Evolutionary conservation across 1,140 invertebrate genomes (phyloP), one percentile per base, ranked within the genome.

Genomic region (Zeugodacus cucurbitae): DNA sequence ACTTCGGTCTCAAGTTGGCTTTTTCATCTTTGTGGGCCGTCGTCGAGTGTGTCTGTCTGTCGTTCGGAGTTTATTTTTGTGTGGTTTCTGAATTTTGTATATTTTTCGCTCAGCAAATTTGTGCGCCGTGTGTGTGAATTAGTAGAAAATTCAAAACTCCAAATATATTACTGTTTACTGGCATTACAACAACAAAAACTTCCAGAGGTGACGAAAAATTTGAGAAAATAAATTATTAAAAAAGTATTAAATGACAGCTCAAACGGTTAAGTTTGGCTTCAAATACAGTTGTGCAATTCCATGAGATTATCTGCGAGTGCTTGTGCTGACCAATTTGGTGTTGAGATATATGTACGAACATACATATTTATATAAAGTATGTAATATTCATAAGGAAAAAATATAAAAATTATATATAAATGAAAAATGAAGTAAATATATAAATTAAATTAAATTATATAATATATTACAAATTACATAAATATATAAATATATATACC

Each of bases 201-300:
- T 1, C 3, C 17, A 34, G 3, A 70, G 14, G 11, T 20, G 11
- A 17, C 32, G 8, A 70, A 70, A 67, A 34, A 29, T 10, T 10
- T 10, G 14, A 11, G 2, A 26, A 82, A 48, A 82, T 29, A 29
- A 82, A 82, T 41, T 34, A 17, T 22, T 37, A n/a, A 11, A 67
- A 17, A 17, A 67, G 11, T 17, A 32, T 29, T 41, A 78, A 41
- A 82, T 29, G 41, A 82, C 74, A 82, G 41, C 20, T 22, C 74
- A 82, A 82, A 34, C n/a, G 26, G 32, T 67, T 26, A 26, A 22
- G 67, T 82, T 82, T 82, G 22, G 41, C 37, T 48, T 41, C 41
- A 41, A 54, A 82, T 82, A 82, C 41, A 82, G 74, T 48, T 82
- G 74, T n/a, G 74, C 74, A 82, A 54, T 82, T 29, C 41, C 41